Evolutionary conservation across 2,888 invertebrate species (phyloP).

Genomic region (Polydrusus tereticollis): DNA sequence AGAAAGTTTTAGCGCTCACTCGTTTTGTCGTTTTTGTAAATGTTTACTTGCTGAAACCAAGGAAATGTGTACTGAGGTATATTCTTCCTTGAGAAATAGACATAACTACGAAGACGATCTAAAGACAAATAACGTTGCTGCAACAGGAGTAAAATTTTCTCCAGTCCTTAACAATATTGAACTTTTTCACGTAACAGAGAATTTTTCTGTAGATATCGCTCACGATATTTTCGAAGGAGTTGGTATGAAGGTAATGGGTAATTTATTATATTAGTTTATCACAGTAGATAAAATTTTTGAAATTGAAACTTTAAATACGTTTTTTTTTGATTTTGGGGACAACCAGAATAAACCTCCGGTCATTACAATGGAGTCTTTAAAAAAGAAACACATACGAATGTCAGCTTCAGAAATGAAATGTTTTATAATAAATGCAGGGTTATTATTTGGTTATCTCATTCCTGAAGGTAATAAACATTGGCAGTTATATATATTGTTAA

Average conservation of each 20-base stretch:
- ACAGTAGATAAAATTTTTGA: slow-evolving; percentile 25
- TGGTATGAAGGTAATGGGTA: slow-evolving; percentile 18
- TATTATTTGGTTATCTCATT: slow-evolving; percentile 37
- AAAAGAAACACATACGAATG: slow-evolving; percentile 40
- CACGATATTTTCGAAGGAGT: slow-evolving; percentile 44
- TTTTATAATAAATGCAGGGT: slow-evolving; percentile 35
- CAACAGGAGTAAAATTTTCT: neutral
- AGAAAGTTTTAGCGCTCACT: slow-evolving; percentile 42
- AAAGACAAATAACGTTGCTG: neutral
- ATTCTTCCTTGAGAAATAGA: slow-evolving; percentile 1
- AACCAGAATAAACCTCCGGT: slow-evolving; percentile 39
- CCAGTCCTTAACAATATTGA: neutral
- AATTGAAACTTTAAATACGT: neutral
- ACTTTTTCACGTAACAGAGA: neutral
- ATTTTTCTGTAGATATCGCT: neutral
- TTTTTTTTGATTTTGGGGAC: slow-evolving; percentile 17
- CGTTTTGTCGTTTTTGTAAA: slow-evolving; percentile 39
- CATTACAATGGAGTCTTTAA: slow-evolving; percentile 36
- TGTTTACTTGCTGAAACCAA: slow-evolving; percentile 11
- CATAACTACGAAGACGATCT: neutral
- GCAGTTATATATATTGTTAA: slow-evolving; percentile 39
- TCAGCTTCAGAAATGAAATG: slow-evolving; percentile 42
- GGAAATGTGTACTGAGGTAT: slow-evolving; percentile 11
- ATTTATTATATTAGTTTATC: slow-evolving; percentile 18
- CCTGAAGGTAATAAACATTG: slow-evolving; percentile 31